Evolutionary conservation across 2,797 vertebrate genomes (phyloP).

Genomic region (Sylvilagus floridanus): DNA sequence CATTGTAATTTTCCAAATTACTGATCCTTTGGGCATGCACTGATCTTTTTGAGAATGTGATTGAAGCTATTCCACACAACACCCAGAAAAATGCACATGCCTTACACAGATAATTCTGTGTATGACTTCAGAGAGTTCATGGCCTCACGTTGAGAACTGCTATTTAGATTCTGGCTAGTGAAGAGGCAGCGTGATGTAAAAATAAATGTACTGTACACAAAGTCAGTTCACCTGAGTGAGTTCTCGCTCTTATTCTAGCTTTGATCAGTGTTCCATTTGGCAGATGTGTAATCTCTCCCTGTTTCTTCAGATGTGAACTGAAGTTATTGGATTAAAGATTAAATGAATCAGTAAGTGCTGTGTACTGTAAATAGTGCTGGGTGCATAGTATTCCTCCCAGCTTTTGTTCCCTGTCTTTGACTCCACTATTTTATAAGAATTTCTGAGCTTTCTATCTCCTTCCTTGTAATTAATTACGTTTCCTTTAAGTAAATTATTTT

Average conservation of each 20-base stretch:
- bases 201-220: not conserved
- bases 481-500: slow-evolving; percentile 23
- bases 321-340: slow-evolving; percentile 15
- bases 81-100: not conserved
- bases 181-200: not conserved
- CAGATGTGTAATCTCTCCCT: slow-evolving; percentile 4
- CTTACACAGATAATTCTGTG: slow-evolving; percentile 12
- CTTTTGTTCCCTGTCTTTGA: slow-evolving; percentile 39
- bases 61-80: not conserved
- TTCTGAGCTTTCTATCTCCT: slow-evolving; percentile 3
- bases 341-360: not conserved
- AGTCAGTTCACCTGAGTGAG: slow-evolving; percentile 19
- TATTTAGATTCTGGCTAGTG: slow-evolving; percentile 2
- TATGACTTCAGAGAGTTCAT: not conserved
- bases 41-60: slow-evolving; percentile 24
- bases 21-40: not conserved
- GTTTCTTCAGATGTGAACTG: slow-evolving; percentile 1
- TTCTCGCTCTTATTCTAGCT: not conserved
- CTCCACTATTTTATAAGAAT: slow-evolving; percentile 7
- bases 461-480: not conserved
- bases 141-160: not conserved
- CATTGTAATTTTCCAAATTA: slow-evolving; percentile 29
- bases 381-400: not conserved
- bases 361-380: not conserved
- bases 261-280: slow-evolving; percentile 8